A percentile compares a stretch with the other conserved stretches of the same genome.
Conservation (phyloP, 92 coral and sea anemone genomes). For the Porites rus region DNA sequence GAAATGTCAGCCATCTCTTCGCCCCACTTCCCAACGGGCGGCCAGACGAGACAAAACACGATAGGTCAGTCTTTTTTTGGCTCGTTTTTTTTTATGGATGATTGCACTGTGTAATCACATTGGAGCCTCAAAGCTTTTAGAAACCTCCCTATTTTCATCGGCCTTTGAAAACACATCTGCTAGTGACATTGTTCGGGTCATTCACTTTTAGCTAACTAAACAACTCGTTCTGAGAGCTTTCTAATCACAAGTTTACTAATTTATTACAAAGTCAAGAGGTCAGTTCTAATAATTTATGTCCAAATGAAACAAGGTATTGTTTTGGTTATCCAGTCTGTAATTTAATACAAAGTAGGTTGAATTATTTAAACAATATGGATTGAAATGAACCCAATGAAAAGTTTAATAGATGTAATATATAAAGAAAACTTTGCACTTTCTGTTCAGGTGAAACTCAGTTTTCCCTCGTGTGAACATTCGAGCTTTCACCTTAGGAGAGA, state of each 20-base stretch:
- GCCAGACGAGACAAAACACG: no score
- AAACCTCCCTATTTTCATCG: no score
- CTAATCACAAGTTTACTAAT: not conserved
- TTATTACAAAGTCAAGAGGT: constrained; percentile 3
- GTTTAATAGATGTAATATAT: not conserved
- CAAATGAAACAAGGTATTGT: constrained; percentile 4
- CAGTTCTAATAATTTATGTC: not conserved
- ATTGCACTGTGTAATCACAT: not conserved
- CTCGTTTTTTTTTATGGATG: not conserved
- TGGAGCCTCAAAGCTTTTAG: no score
- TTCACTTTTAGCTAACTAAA: no score
- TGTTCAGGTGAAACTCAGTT: not conserved
- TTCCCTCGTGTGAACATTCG: not conserved
- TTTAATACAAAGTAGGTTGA: not conserved
- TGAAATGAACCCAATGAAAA: not conserved
- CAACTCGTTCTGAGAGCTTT: no score
- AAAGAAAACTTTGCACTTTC: no score
- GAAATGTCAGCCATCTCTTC: no score
- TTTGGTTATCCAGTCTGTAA: not conserved
- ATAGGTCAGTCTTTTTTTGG: not conserved
- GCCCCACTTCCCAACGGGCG: no score
- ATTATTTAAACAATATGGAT: constrained; percentile 1
- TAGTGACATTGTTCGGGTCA: no score
- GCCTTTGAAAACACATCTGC: no score
- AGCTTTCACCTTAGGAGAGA: no score